Base-by-base conservation (phyloP, 1,140 invertebrate species). In the Tribolium castaneum region DNA sequence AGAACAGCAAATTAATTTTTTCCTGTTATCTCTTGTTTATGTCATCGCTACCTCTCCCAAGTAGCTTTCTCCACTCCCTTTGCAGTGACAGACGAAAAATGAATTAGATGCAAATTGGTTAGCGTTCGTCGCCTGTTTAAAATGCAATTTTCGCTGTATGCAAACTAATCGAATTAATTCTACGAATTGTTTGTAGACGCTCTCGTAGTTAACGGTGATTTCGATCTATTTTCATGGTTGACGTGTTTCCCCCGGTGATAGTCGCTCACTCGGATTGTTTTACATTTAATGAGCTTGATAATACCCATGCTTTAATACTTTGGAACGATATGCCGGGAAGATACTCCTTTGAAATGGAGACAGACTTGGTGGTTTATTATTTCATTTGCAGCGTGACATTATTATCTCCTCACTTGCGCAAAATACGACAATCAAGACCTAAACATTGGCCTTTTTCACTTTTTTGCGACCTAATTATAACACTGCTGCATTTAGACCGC, bases 101-200 rank as follows among this genome's bases (percentile, higher is more conserved):
- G 22, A 59, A 59, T 30, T 22, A 59, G 22, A 59, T 59, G 54
- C 54, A 59, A 59, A 59, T 59, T 22, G 22, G 16, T n/a, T 22
- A 7, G 54, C 54, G 39, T 45, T 59, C 54, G 54, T 59, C 54
- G 54, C 22, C 54, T 59, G 54, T 25, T 59, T 30, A 59, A 59
- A 22, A 59, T 59, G 54, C 54, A 59, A 59, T 59, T 59, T 59
- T 59, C 54, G 6, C 12, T 30, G 13, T 59, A 59, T 59, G 54
- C 54, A 59, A 59, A 59, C 54, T 59, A 59, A 59, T 59, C 14
- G 54, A 59, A 59, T 59, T 59, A 59, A 59, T 59, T 59, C 54
- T 22, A 30, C 54, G 54, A 45, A 22, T 59, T 59, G 54, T 59
- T 25, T 59, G 54, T 59, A 59, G 54, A 59, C 54, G 39, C 39